Conservation (phyloP, 2,888 invertebrate genomes). For the Copidosoma aretas region DNA sequence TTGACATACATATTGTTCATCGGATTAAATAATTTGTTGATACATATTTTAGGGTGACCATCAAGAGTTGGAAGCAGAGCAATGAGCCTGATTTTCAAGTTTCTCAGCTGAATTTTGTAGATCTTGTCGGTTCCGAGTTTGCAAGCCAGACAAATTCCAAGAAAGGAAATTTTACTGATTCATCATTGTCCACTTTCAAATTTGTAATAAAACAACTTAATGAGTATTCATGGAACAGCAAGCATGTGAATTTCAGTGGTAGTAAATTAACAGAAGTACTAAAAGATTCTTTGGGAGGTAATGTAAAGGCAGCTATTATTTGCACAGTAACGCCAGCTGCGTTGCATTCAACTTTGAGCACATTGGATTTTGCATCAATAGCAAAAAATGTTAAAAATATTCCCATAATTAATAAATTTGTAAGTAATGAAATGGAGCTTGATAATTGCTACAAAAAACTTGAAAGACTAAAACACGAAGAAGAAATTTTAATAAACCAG, state of each 20-base stretch:
- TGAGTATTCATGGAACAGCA: constrained; percentile 65
- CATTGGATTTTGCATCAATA: constrained; percentile 78
- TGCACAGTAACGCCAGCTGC: constrained; percentile 83
- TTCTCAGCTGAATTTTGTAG: constrained; percentile 86
- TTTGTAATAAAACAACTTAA: constrained; percentile 84
- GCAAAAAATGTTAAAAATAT: constrained; percentile 83
- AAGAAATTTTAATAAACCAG: constrained; percentile 47
- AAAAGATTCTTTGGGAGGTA: constrained; percentile 86
- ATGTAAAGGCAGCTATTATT: constrained; percentile 85
- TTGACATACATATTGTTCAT: constrained; percentile 25
- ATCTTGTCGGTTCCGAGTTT: constrained; percentile 88
- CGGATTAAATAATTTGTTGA: no score
- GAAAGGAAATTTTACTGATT: constrained; percentile 85
- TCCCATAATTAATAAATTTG: constrained; percentile 78
- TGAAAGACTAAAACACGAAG: constrained; percentile 58
- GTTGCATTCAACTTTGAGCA: constrained; percentile 76
- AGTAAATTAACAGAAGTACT: constrained; percentile 86
- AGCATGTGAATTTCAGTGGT: constrained; percentile 76
- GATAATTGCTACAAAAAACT: constrained; percentile 69
- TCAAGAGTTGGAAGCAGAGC: constrained; percentile 72
- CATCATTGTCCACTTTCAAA: constrained; percentile 75
- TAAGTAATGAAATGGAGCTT: constrained; percentile 75
- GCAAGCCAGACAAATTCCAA: constrained; percentile 80
- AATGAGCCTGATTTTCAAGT: constrained; percentile 71
- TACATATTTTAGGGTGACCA: constrained; percentile 53